These are phyloP conservation scores for Gymnoscelis rufifasciata DNA, from an alignment of 2,888 invertebrate genomes.

Conservation along the genomic window DNA sequence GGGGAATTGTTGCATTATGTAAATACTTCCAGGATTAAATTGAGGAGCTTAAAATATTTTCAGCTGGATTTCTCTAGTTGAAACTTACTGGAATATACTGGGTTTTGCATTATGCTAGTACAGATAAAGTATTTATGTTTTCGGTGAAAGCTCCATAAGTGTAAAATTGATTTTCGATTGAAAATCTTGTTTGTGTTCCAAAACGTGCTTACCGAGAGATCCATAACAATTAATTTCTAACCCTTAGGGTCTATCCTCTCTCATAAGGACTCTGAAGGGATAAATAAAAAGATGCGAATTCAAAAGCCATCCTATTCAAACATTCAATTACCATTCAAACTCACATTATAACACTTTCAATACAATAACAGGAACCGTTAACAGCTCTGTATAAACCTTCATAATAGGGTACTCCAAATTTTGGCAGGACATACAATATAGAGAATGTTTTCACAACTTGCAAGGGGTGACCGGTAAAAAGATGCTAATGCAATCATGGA, in stretches of 20 bases:
- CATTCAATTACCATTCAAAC: slow-evolving; percentile 11
- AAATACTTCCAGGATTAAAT: neutral
- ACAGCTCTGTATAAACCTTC: slow-evolving; percentile 44
- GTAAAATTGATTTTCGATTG: no score
- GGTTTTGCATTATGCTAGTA: no score
- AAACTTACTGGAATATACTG: no score
- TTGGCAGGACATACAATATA: slow-evolving; percentile 61
- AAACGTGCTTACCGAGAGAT: no score
- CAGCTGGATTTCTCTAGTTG: no score
- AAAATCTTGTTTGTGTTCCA: no score
- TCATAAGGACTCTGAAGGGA: neutral
- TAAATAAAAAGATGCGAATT: neutral
- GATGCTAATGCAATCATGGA: slow-evolving; percentile 58
- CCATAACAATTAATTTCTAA: no score
- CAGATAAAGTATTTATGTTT: no score
- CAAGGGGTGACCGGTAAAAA: slow-evolving; percentile 53
- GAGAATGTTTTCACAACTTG: slow-evolving; percentile 59
- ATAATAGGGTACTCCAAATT: slow-evolving; percentile 55
- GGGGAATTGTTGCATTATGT: neutral
- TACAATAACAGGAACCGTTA: slow-evolving; percentile 29
- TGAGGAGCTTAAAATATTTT: no score
- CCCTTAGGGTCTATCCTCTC: no score
- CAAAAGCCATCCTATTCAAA: slow-evolving; percentile 3
- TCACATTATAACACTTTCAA: slow-evolving; percentile 11
- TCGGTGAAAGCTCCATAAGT: no score